Conservation (phyloP, 2,888 invertebrate species). For the Drosophila kuntzei region DNA sequence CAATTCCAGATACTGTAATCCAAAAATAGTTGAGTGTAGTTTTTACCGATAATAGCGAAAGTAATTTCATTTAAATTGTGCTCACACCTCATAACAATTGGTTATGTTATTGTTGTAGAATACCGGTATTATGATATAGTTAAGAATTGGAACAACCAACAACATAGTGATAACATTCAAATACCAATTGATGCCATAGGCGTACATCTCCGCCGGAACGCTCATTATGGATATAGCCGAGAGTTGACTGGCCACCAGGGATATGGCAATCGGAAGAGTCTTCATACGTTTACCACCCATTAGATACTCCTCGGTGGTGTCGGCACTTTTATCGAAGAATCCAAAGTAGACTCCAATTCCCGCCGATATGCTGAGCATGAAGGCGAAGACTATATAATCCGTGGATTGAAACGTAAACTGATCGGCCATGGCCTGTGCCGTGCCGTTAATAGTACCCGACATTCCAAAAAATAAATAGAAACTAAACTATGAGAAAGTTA, state of each 20-base stretch:
- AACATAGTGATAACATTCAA: slow-evolving; percentile 84
- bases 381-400: slow-evolving; percentile 87
- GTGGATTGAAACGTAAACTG: slow-evolving; percentile 76
- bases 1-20: slow-evolving; percentile 81
- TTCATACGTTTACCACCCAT: slow-evolving; percentile 87
- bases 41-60: neutral
- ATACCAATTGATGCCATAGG: slow-evolving; percentile 86
- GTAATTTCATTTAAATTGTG: neutral
- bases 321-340: slow-evolving; percentile 86
- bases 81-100: slow-evolving; percentile 86
- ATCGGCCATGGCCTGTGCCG: slow-evolving; percentile 32
- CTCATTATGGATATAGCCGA: slow-evolving; percentile 87
- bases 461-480: slow-evolving; percentile 19
- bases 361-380: slow-evolving; percentile 87
- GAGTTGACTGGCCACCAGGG: slow-evolving; percentile 87
- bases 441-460: slow-evolving; percentile 48
- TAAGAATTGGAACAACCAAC: slow-evolving; percentile 78
- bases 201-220: slow-evolving; percentile 86
- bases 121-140: slow-evolving; percentile 86
- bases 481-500: slow-evolving; percentile 9
- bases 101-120: slow-evolving; percentile 86
- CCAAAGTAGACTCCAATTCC: slow-evolving; percentile 88
- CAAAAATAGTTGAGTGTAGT: neutral
- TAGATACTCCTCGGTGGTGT: slow-evolving; percentile 87
- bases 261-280: slow-evolving; percentile 88